Percentiles rank a stretch among this genome's conserved stretches.
phyloP scores from a whole-genome alignment of 2,888 invertebrate species.

The Heliconius cydno region DNA sequence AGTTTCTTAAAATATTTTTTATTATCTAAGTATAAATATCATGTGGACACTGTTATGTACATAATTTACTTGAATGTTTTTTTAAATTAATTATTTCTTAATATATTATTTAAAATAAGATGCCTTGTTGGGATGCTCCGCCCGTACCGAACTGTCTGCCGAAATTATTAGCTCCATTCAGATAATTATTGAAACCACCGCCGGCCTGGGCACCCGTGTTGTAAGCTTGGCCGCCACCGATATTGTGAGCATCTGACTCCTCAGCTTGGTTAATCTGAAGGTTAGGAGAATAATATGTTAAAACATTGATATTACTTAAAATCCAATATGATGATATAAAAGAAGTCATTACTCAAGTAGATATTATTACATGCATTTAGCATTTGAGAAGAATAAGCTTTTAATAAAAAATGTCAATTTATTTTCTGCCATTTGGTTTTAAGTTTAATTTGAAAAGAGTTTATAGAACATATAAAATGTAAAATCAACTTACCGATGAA shows the following conservation, averaged over 20 bases:
- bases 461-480: not conserved
- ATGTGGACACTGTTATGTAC: slow-evolving; percentile 4
- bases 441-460: not conserved
- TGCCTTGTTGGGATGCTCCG: slow-evolving; percentile 11
- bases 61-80: not conserved
- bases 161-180: slow-evolving; percentile 13
- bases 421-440: too few species aligned
- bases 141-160: slow-evolving; percentile 26
- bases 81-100: not conserved
- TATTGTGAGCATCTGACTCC: slow-evolving; percentile 19
- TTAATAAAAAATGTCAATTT: too few species aligned
- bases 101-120: not conserved
- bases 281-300: not conserved
- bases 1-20: not conserved
- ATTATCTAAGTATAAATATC: not conserved
- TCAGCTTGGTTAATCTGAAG: slow-evolving; percentile 29
- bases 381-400: too few species aligned
- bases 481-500: slow-evolving; percentile 44
- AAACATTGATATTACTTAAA: not conserved
- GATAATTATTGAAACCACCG: slow-evolving; percentile 21
- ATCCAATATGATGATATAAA: too few species aligned
- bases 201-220: slow-evolving; percentile 10
- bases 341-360: too few species aligned
- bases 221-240: slow-evolving; percentile 24
- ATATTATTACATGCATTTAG: not conserved